Conservation (phyloP, 2,797 vertebrate species). For the Sebastiscus tertius region DNA sequence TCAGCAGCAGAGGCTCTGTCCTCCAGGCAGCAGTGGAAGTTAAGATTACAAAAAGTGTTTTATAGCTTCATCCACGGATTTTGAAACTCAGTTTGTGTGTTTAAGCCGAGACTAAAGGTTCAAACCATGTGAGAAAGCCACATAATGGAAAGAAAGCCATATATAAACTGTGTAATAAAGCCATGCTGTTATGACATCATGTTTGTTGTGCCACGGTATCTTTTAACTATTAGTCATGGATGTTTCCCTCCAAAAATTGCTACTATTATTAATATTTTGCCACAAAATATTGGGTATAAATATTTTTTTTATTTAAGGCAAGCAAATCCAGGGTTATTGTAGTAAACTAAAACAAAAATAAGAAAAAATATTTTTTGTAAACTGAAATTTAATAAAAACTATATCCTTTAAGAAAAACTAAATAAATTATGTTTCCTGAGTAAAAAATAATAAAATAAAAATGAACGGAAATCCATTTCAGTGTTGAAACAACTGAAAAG, state of each 20-base stretch:
- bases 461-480: no score
- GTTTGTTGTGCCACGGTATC: not conserved
- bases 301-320: not conserved
- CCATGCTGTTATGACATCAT: not conserved
- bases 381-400: no score
- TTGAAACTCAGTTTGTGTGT: not conserved
- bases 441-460: no score
- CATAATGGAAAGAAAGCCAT: not conserved
- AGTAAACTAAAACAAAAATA: no score
- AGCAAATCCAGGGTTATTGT: no score
- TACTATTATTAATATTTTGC: not conserved
- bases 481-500: no score
- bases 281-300: not conserved
- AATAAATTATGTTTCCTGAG: no score
- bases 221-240: not conserved
- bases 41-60: not conserved
- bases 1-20: not conserved
- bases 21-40: not conserved
- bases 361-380: no score
- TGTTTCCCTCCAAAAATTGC: not conserved
- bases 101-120: not conserved
- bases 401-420: no score
- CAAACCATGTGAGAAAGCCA: not conserved
- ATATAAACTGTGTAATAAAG: not conserved
- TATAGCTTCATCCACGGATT: not conserved